Percentiles rank a stretch among this genome's conserved stretches.
Evolutionary conservation across 2,888 invertebrate species (phyloP).

Genomic region (Neria commutata): DNA sequence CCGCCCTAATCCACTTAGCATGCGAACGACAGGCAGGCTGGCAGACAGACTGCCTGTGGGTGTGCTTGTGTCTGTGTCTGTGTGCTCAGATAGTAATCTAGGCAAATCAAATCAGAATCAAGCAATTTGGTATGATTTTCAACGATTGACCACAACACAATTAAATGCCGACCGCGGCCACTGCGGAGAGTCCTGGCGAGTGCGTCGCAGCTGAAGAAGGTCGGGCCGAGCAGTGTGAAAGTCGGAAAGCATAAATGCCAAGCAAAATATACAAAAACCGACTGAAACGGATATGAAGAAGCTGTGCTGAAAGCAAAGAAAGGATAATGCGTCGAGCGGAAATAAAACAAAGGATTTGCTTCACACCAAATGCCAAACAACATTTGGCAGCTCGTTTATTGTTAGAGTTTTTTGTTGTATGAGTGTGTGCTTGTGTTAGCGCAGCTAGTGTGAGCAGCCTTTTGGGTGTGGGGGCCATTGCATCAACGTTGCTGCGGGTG

Average conservation of each 20-base stretch:
- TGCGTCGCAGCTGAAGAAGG: neutral
- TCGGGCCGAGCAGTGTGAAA: too few species aligned
- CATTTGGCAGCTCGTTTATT: conserved; percentile 30
- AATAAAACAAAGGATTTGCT: conserved; percentile 16
- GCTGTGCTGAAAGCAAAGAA: neutral
- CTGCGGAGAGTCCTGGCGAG: too few species aligned
- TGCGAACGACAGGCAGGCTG: conserved; percentile 26
- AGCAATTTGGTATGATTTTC: conserved; percentile 54
- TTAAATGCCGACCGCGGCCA: conserved; percentile 47
- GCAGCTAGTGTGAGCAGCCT: neutral
- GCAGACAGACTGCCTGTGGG: neutral
- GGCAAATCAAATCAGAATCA: conserved; percentile 57
- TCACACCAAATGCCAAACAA: conserved; percentile 20
- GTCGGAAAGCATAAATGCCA: neutral
- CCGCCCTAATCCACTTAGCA: conserved; percentile 42
- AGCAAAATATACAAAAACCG: neutral
- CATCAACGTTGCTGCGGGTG: neutral
- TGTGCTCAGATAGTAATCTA: conserved; percentile 43
- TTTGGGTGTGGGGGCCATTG: neutral
- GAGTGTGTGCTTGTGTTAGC: neutral
- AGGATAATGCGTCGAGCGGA: conserved; percentile 11
- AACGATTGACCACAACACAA: conserved; percentile 56
- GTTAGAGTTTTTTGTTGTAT: conserved; percentile 6
- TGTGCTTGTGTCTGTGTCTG: neutral
- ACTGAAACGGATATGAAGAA: neutral